Evolutionary conservation across 2,888 invertebrate species (phyloP), one percentile per base, ranked within the genome.

Genomic region (Drosophila birchii): DNA sequence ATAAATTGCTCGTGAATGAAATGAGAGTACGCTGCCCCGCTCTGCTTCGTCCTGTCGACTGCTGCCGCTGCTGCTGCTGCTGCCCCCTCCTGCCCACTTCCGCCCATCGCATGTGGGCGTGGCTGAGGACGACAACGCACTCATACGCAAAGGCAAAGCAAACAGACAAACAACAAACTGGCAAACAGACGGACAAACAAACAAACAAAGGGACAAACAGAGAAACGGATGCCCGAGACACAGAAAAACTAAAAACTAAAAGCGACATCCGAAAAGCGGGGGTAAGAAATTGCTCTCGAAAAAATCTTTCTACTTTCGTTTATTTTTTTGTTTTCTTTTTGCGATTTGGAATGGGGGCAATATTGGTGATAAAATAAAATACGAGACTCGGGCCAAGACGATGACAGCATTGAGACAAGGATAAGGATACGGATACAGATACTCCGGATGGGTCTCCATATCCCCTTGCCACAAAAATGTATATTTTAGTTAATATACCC

Each of bases 1-100:
- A 88, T 88, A 88, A 88, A 90, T 88, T 87, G 88, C 87, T 88
- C 81, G 87, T 85, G 85, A 90, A 88, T 88, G 86, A 87, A 82
- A 86, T 88, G 88, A 84, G 85, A 87, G 89, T 85, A 79, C 83
- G 75, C 86, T 84, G 82, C 60, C 85, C 58, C 49, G 70, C 60
- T 66, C 75, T 51, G 53, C 44, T 57, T 51, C 55, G 55, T 55
- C 69, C 59, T 67, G 29, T 45, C 67, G 20, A 29, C 63, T 18
- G 32, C 38, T 3, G 16, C 43, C 8, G 49, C 53, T 9, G 12
- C 16, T 18, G 8, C 6, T 18, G 18, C 39, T 11, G 32, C 18
- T 26, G 26, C 12, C 5, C 14, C 36, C 47, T 23, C n/a, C 34
- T 43, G 18, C 43, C 51, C 59, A 45, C 41, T 36, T 18, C 51